Percentiles rank a stretch among this genome's conserved stretches.
These are phyloP conservation scores for Brachirus orientalis DNA, from an alignment of 2,113 vertebrate genomes.

Conservation along the genomic window DNA sequence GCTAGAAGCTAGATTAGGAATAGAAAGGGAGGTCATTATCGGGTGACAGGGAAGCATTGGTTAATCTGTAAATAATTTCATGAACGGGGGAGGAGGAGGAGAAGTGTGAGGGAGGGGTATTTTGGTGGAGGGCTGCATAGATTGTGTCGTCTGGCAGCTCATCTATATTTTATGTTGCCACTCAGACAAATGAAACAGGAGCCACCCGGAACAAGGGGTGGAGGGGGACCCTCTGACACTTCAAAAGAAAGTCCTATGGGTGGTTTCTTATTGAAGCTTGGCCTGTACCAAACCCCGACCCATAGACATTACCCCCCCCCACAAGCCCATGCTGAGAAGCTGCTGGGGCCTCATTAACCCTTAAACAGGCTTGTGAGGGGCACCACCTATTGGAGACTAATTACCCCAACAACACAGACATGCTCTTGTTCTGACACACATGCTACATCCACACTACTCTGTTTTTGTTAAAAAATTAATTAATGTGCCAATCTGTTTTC, in stretches of 20 bases:
- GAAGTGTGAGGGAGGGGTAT: conserved; percentile 53
- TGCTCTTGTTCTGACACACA: conserved; percentile 24
- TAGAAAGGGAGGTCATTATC: conserved; percentile 75
- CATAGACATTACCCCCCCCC: conserved; percentile 59
- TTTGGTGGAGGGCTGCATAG: conserved; percentile 53
- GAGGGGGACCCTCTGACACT: conserved; percentile 98
- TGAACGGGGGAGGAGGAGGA: conserved; percentile 74
- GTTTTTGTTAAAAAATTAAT: no score
- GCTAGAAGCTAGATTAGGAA: conserved; percentile 53
- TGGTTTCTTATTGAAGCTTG: conserved; percentile 98
- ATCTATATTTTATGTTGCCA: conserved; percentile 99
- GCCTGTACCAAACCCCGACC: conserved; percentile 81
- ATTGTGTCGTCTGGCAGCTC: conserved; percentile 92
- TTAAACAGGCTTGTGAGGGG: conserved; percentile 98
- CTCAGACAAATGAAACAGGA: conserved; percentile 99
- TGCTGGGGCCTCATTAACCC: conserved; percentile 99
- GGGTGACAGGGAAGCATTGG: conserved; percentile 77
- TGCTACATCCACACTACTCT: no score
- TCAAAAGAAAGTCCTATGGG: conserved; percentile 99
- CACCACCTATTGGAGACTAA: conserved; percentile 85
- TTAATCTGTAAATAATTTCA: conserved; percentile 98
- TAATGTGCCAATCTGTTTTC: no score
- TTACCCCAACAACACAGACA: conserved; percentile 63
- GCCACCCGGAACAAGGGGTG: conserved; percentile 98
- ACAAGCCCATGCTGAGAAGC: conserved; percentile 87